Base-by-base conservation (phyloP, 2,797 vertebrate genomes). In the Platyrinchus mystaceus region DNA sequence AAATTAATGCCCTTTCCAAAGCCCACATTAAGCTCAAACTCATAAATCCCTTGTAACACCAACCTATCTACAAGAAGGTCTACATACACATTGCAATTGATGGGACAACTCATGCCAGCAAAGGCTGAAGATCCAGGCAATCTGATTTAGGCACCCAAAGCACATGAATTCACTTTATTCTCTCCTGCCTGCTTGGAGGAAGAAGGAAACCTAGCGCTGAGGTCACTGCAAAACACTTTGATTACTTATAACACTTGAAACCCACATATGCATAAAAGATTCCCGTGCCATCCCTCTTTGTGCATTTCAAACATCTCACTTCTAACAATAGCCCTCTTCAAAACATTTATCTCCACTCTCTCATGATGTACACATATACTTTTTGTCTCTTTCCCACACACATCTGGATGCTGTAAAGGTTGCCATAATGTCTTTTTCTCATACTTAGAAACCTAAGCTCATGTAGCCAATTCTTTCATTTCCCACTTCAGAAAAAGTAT, bases 141-240 rank as follows among this genome's bases (percentile, higher is more conserved):
- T 64, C 32, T 46, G 32, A 64, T 34, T 23, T 5, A 14, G 69
- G 78, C 69, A 77, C 77, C 55, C 37, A 81, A 92, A 96, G 43
- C 39, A 63, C 15, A 27, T 1, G 12, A 71, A 66, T 71, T 84
- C 87, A 94, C 55, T 85, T 76, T 95, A 63, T 50, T 82, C 63
- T 68, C 73, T 73, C 78, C 84, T 39, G 44, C 18, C 73, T 50
- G 49, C 78, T 52, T 47, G 14, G 58, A 82, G 76, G 71, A 96
- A 80, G 70, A 64, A 83, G 46, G 52, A 95, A 96, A 96, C 47
- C 32, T n/a, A 86, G 44, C 17, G 5, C 37, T 87, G 84, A 96
- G 70, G 82, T 95, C 84, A 83, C 87, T 92, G 79, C 26, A 79
- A 74, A 95, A 87, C 84, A 78, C 47, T 67, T 49, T 8, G 1